Conservation (phyloP, 2,888 invertebrate genomes). For the Tiliacea citrago region DNA sequence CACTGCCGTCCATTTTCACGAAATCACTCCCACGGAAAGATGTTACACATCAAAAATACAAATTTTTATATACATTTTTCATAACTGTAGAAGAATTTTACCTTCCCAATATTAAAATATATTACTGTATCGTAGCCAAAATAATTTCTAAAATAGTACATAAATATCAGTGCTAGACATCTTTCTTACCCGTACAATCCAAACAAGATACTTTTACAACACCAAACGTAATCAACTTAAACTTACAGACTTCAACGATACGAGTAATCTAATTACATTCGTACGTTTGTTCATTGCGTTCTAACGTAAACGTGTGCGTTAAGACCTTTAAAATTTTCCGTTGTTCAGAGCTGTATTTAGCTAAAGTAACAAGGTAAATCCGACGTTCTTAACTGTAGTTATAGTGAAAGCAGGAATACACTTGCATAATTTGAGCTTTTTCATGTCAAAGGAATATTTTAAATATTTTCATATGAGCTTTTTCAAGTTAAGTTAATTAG, state of each 20-base stretch:
- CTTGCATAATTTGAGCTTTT: not conserved
- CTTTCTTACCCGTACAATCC: constrained; percentile 10
- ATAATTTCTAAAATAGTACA: not conserved
- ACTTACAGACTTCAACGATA: constrained; percentile 48
- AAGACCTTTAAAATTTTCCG: constrained; percentile 29
- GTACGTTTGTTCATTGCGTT: constrained; percentile 45
- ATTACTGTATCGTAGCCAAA: no score
- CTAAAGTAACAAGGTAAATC: constrained; percentile 18
- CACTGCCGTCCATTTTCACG: no score
- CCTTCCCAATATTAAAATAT: no score
- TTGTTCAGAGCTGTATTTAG: constrained; percentile 29
- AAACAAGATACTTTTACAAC: constrained; percentile 40
- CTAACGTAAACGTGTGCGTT: constrained; percentile 49
- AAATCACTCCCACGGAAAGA: no score
- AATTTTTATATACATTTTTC: no score
- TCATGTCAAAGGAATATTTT: constrained; percentile 15
- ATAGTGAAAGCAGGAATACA: constrained; percentile 3
- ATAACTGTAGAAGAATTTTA: no score
- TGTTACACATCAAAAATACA: no score
- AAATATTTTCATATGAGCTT: not conserved
- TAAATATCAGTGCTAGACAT: not conserved
- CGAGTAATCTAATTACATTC: constrained; percentile 54
- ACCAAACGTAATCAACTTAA: constrained; percentile 48
- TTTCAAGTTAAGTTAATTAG: not conserved
- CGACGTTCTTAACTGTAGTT: not conserved